Evolutionary conservation across 2,113 vertebrate species (phyloP).

Genomic region (Nerophis ophidion): DNA sequence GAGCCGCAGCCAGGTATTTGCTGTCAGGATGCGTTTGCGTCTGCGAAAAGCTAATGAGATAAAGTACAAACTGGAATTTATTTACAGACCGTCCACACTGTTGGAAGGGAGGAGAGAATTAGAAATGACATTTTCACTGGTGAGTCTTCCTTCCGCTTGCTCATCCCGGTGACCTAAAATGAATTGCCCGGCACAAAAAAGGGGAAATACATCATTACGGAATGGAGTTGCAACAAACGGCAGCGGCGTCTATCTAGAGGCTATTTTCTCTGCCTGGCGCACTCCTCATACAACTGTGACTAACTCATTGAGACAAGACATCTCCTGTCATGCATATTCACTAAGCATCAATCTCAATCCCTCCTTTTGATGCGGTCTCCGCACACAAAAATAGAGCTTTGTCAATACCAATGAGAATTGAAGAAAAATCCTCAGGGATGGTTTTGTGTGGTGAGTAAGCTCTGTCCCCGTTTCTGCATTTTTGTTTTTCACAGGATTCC

Average conservation of each 20-base stretch:
- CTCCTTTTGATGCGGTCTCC: conserved; percentile 38
- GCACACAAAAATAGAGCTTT: conserved; percentile 35
- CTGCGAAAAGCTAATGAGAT: conserved; percentile 36
- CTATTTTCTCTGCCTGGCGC: conserved; percentile 30
- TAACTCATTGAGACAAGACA: conserved; percentile 49
- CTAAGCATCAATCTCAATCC: conserved; percentile 50
- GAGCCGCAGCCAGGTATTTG: conserved; percentile 13
- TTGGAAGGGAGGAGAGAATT: conserved; percentile 19
- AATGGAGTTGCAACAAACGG: conserved; percentile 29
- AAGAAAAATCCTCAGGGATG: conserved; percentile 4
- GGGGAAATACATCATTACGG: conserved; percentile 33
- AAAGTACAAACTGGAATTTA: conserved; percentile 29
- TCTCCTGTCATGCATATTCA: conserved; percentile 48
- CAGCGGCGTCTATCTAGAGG: conserved; percentile 30
- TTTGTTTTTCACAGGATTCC: background rate
- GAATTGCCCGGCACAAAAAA: conserved; percentile 24
- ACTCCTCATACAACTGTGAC: conserved; percentile 46
- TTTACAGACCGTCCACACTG: conserved; percentile 15
- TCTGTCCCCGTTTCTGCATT: background rate
- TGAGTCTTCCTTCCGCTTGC: conserved; percentile 17
- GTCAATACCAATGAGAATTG: conserved; percentile 34
- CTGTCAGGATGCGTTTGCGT: conserved; percentile 33
- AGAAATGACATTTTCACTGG: conserved; percentile 19
- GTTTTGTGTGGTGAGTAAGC: conserved; percentile 11
- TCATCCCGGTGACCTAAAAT: conserved; percentile 32